Percentiles rank a stretch among this genome's conserved stretches.
phyloP scores from a whole-genome alignment of 2,888 invertebrate species.

The Metopia argyrocephala region DNA sequence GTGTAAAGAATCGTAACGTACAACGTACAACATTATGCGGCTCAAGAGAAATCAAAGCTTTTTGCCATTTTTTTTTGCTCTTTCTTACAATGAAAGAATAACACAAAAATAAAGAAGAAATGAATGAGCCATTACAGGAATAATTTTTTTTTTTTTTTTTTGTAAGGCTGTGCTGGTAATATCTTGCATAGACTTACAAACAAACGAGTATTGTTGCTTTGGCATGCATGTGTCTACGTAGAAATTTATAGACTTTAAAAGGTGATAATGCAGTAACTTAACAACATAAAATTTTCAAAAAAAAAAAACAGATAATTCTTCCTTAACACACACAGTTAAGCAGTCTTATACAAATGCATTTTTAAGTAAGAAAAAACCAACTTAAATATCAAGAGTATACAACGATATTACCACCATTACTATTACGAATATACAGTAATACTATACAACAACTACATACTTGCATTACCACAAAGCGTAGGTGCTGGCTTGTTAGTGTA shows the following conservation, averaged over 20 bases:
- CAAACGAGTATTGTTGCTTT: conserved; percentile 19
- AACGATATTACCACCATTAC: conserved; percentile 1
- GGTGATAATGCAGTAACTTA: conserved; percentile 60
- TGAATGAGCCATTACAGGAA: neutral
- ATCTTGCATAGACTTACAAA: neutral
- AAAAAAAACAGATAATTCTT: neutral
- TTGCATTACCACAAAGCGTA: neutral
- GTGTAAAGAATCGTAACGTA: neutral
- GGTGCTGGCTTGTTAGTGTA: neutral
- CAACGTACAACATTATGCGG: conserved; percentile 43
- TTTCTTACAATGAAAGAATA: no score
- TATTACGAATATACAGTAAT: conserved; percentile 20
- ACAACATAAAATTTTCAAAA: conserved; percentile 52
- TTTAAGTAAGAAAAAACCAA: neutral
- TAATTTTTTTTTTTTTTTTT: neutral
- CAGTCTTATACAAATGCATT: neutral
- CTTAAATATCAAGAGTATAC: conserved; percentile 52
- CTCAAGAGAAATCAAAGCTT: conserved; percentile 64
- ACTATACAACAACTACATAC: neutral
- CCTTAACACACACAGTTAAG: conserved; percentile 6
- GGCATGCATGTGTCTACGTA: conserved; percentile 13
- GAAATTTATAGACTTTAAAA: conserved; percentile 53
- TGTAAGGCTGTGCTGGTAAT: neutral
- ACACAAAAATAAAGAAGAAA: neutral
- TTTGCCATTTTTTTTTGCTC: conserved; percentile 49